Conservation (phyloP, 2,797 vertebrate species). For the Acanthornis magna region DNA sequence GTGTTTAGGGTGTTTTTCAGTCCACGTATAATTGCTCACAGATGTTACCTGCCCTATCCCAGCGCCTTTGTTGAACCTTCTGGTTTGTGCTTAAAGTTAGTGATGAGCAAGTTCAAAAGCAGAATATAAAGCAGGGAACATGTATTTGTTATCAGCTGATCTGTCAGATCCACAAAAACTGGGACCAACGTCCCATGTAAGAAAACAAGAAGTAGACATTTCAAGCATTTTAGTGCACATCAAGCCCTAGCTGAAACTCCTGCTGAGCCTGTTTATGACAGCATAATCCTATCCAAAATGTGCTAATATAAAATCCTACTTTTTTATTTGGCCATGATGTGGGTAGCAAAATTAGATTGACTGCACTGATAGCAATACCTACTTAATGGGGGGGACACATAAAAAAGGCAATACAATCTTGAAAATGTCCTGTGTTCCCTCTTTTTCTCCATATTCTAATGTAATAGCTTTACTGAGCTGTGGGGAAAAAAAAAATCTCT, state of each 20-base stretch:
- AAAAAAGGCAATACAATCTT: constrained; percentile 11
- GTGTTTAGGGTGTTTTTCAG: neutral
- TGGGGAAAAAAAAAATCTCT: neutral
- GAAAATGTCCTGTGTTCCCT: neutral
- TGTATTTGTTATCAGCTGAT: neutral
- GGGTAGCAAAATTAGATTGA: constrained; percentile 17
- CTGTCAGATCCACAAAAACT: neutral
- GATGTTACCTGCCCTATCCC: neutral
- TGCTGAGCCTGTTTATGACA: constrained; percentile 67
- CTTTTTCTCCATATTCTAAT: neutral
- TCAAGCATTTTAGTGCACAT: constrained; percentile 20
- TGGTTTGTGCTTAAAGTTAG: neutral
- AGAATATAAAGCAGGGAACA: neutral
- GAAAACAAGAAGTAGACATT: neutral
- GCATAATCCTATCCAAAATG: constrained; percentile 60
- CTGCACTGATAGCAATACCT: constrained; percentile 14
- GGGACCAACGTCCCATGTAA: neutral
- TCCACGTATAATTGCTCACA: neutral
- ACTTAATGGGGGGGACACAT: neutral
- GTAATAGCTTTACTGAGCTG: constrained; percentile 11
- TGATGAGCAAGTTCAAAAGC: neutral
- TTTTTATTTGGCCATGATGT: constrained; percentile 23
- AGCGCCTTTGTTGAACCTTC: neutral
- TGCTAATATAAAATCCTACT: constrained; percentile 33
- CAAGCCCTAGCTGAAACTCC: constrained; percentile 27